phyloP scores from a whole-genome alignment of 1,140 invertebrate species.

The Drosophila jambulina region DNA sequence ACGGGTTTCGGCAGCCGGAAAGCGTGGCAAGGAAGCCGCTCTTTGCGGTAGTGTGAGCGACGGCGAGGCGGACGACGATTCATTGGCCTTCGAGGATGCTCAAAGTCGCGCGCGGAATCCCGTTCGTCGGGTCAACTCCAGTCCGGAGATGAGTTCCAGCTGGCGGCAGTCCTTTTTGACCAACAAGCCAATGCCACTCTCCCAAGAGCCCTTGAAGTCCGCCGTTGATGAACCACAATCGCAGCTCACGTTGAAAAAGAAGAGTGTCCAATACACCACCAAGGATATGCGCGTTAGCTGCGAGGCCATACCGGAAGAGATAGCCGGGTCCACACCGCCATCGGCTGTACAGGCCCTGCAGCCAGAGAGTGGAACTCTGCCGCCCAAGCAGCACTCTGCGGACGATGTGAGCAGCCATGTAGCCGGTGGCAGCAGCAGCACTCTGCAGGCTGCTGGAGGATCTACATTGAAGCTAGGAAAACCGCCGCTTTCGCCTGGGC shows the following conservation, averaged over 20 bases:
- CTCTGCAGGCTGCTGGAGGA: conserved; percentile 36
- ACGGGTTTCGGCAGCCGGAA: conserved; percentile 51
- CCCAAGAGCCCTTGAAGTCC: conserved; percentile 55
- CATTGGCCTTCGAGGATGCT: conserved; percentile 83
- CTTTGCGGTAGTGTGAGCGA: conserved; percentile 85
- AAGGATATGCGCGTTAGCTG: conserved; percentile 90
- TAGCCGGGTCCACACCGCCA: conserved; percentile 86
- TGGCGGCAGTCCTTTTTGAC: conserved; percentile 89
- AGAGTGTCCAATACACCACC: conserved; percentile 85
- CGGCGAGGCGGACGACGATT: conserved; percentile 87
- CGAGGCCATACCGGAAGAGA: conserved; percentile 96
- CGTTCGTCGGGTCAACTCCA: conserved; percentile 94
- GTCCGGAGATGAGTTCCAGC: conserved; percentile 95
- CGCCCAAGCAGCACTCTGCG: conserved; percentile 82
- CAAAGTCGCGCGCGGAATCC: conserved; percentile 89
- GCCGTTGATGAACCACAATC: conserved; percentile 81
- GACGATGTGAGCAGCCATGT: conserved; percentile 77
- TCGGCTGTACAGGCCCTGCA: conserved; percentile 32
- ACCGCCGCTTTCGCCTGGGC: conserved; percentile 70
- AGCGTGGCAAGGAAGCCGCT: conserved; percentile 71
- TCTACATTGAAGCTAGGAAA: conserved; percentile 71
- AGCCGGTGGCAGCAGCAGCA: conserved; percentile 7
- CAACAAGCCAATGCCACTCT: conserved; percentile 68
- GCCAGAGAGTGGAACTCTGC: conserved; percentile 49
- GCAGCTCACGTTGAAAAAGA: conserved; percentile 86